phyloP scores from a whole-genome alignment of 2,888 invertebrate genomes.

The Chloroclystis v-ata region DNA sequence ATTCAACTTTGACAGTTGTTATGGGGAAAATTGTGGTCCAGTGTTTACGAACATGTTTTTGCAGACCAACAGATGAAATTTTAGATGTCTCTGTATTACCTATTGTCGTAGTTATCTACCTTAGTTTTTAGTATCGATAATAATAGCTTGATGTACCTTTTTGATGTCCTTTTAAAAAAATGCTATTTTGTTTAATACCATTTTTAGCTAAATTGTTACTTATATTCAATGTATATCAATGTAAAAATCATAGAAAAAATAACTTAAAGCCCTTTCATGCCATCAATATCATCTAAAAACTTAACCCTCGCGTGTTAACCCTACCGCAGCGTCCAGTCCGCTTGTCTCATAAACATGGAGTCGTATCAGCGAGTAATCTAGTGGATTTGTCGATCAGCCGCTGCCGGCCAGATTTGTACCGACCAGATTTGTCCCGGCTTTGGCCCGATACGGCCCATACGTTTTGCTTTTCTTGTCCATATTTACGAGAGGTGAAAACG shows the following conservation, averaged over 20 bases:
- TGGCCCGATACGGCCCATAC: conserved; percentile 68
- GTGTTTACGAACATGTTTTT: no score
- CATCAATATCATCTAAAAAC: not conserved
- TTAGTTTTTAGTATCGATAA: no score
- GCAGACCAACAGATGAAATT: no score
- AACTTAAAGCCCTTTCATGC: no score
- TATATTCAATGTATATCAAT: no score
- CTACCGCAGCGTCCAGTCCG: conserved; percentile 55
- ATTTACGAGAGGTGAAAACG: conserved; percentile 62
- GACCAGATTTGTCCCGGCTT: conserved; percentile 75
- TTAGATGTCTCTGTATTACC: no score
- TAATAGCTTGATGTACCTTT: no score
- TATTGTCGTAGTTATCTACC: no score
- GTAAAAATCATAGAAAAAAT: no score
- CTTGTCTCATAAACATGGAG: conserved; percentile 74
- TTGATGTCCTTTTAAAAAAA: not conserved
- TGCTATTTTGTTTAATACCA: no score
- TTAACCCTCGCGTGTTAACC: conserved; percentile 37
- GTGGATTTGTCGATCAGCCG: conserved; percentile 77
- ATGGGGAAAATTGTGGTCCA: not conserved
- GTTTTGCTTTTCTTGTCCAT: conserved; percentile 71
- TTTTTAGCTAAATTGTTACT: no score
- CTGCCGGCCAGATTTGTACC: conserved; percentile 74
- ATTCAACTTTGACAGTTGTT: not conserved
- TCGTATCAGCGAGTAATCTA: conserved; percentile 78